Evolutionary conservation across 2,888 invertebrate genomes (phyloP), one percentile per base, ranked within the genome.

Genomic region (Rambutsinella grinnellia): DNA sequence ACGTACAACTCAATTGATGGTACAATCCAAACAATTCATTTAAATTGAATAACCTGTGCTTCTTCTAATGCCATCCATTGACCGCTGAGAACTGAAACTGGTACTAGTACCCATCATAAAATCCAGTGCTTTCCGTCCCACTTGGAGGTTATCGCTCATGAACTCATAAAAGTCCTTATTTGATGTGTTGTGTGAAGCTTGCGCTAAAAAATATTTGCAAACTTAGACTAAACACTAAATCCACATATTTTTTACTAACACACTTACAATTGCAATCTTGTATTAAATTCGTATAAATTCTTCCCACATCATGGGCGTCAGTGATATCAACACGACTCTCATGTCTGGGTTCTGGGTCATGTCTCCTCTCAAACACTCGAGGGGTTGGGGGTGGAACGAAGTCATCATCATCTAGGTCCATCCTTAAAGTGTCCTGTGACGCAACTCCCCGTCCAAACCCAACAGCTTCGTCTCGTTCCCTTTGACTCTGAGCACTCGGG

Each of bases 311-410:
- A 15, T 53, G 27, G 0, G 53, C 19, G 19, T 51, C 51, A 51
- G 3, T 19, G 3, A 13, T 13, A 49, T 49, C 49, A 49, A 17
- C n/a, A 51, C 26, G 53, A 27, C 6, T n/a, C n/a, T n/a, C n/a
- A n/a, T n/a, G n/a, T n/a, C n/a, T 56, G 17, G 3, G 6, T 10
- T 13, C 17, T 49, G 21, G n/a, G n/a, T n/a, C n/a, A n/a, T n/a
- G n/a, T n/a, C n/a, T n/a, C n/a, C n/a, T n/a, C n/a, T n/a, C n/a
- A n/a, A n/a, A n/a, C n/a, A 62, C 57, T 17, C 71, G 21, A 0
- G 71, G 65, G 8, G 71, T 72, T 2, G 71, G 71, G 8, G 71
- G 71, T 15, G 65, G 71, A 17, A n/a, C 13, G 2, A 72, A 58
- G 17, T 65, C 51, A 0, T 65, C 56, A 1, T 60, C 60, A 3